Evolutionary conservation across 2,888 invertebrate genomes (phyloP).

Genomic region (Sphaeridia pumilis): DNA sequence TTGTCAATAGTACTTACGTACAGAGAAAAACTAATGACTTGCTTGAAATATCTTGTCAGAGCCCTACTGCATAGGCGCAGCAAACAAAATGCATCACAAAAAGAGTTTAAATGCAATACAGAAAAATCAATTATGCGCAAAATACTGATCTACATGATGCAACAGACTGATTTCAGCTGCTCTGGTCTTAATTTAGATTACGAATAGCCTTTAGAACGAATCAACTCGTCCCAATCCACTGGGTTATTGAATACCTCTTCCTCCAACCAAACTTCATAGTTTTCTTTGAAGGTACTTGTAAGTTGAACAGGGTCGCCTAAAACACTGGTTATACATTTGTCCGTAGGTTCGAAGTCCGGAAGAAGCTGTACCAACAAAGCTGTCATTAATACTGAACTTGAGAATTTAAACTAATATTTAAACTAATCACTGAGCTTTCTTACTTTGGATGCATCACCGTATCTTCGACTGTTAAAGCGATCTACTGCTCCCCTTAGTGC

Average conservation of each 20-base stretch:
- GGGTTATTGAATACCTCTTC: slow-evolving; percentile 83
- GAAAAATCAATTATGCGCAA: too few species aligned
- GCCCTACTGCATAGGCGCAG: too few species aligned
- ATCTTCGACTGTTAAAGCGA: slow-evolving; percentile 86
- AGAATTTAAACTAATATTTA: background rate
- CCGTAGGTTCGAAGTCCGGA: slow-evolving; percentile 52
- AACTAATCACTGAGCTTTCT: background rate
- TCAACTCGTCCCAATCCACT: slow-evolving; percentile 49
- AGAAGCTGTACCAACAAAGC: slow-evolving; percentile 21
- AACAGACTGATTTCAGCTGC: background rate
- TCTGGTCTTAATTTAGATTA: too few species aligned
- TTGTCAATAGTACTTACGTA: too few species aligned
- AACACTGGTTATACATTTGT: slow-evolving; percentile 70
- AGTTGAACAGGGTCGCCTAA: slow-evolving; percentile 67
- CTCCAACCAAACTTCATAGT: slow-evolving; percentile 90
- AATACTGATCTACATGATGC: background rate
- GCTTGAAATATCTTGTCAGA: too few species aligned
- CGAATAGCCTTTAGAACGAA: slow-evolving; percentile 6
- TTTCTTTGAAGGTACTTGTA: slow-evolving; percentile 81
- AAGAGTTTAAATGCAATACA: too few species aligned
- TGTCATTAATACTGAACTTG: background rate
- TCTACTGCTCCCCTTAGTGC: slow-evolving; percentile 86
- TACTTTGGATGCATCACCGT: slow-evolving; percentile 46
- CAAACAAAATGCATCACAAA: too few species aligned
- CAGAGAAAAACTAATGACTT: too few species aligned